Evolutionary conservation across 2,888 invertebrate genomes (phyloP).

Genomic region (Hyposoter dolosus): DNA sequence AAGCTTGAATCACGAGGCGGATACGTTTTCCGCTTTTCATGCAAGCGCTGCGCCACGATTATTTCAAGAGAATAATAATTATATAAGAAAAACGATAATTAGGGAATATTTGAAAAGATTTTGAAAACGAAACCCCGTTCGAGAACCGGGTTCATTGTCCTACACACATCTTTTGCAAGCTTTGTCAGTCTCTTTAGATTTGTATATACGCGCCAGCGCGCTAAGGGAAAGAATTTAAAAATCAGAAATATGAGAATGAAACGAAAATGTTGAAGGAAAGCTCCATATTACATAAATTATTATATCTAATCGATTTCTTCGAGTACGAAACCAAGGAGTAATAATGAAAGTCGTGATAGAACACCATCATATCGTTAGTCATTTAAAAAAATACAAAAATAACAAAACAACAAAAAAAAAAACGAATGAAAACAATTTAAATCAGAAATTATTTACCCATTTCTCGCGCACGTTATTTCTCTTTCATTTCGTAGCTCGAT

Average conservation of each 20-base stretch:
- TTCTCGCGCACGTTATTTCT: not conserved
- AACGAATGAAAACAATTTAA: not conserved
- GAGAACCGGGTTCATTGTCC: constrained; percentile 52
- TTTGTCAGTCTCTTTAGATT: constrained; percentile 71
- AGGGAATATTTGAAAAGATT: constrained; percentile 28
- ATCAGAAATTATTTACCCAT: constrained; percentile 24
- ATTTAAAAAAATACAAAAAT: not conserved
- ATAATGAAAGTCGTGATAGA: constrained; percentile 60
- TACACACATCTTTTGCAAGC: constrained; percentile 65
- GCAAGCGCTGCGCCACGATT: constrained; percentile 61
- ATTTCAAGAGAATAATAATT: constrained; percentile 19
- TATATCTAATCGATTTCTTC: constrained; percentile 56
- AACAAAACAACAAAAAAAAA: not conserved
- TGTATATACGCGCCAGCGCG: constrained; percentile 62
- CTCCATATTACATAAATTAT: constrained; percentile 48
- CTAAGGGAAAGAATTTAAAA: constrained; percentile 34
- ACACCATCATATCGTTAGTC: constrained; percentile 56
- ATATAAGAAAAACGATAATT: constrained; percentile 36
- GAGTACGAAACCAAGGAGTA: constrained; percentile 44
- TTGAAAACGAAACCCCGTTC: constrained; percentile 30
- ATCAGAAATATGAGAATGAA: constrained; percentile 1
- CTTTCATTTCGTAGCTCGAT: constrained; percentile 16
- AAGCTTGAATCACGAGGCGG: constrained; percentile 63
- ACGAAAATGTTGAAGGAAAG: constrained; percentile 21
- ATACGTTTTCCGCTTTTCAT: constrained; percentile 66